Percentiles rank a stretch among this genome's conserved stretches.
phyloP scores from a whole-genome alignment of 2,888 invertebrate species.

The Pegoplata infirma region DNA sequence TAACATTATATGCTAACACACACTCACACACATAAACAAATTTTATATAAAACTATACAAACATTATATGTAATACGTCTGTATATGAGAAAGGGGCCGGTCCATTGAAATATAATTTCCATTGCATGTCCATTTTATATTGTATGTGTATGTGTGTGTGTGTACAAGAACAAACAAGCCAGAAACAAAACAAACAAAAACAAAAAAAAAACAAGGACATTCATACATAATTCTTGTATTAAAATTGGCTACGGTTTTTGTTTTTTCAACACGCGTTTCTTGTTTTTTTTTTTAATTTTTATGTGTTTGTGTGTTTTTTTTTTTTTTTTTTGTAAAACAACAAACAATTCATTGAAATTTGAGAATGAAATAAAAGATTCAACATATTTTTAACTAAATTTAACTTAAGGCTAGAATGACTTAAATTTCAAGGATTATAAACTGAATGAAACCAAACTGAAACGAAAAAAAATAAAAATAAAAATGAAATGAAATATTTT shows the following conservation, averaged over 20 bases:
- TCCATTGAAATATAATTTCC: constrained; percentile 45
- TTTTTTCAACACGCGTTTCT: background rate
- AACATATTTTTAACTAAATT: constrained; percentile 44
- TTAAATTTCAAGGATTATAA: constrained; percentile 53
- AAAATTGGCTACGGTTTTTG: constrained; percentile 39
- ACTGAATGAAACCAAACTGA: constrained; percentile 23
- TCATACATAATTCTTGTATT: background rate
- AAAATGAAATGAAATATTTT: background rate
- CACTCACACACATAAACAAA: background rate
- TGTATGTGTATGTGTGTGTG: too few species aligned
- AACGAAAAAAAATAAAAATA: too few species aligned
- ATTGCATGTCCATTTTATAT: constrained; percentile 40
- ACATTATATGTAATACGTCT: too few species aligned
- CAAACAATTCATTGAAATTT: constrained; percentile 45
- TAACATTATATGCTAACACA: constrained; percentile 7
- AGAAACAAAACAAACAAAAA: constrained; percentile 14
- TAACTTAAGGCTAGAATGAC: constrained; percentile 45
- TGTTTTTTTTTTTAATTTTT: constrained; percentile 26
- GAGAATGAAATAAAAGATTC: constrained; percentile 46
- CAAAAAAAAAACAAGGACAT: constrained; percentile 1
- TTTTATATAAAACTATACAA: background rate
- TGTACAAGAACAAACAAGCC: background rate
- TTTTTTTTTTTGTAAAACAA: constrained; percentile 36
- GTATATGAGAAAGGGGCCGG: constrained; percentile 17
- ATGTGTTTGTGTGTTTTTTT: background rate